Conservation (phyloP, 2,797 vertebrate genomes). For the Coccyzus lansbergi region DNA sequence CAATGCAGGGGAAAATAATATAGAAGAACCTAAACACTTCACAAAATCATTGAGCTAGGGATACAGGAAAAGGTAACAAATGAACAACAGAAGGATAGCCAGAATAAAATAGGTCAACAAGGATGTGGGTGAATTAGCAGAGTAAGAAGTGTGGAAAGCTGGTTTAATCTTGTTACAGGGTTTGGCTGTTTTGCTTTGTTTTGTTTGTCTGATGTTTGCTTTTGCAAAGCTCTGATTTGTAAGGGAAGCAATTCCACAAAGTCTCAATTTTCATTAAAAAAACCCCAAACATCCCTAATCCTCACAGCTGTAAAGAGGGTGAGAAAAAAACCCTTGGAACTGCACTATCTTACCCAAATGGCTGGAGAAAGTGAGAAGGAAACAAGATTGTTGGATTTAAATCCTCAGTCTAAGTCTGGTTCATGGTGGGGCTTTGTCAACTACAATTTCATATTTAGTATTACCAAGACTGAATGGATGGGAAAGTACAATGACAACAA, state of each 20-base stretch:
- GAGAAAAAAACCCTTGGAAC: neutral
- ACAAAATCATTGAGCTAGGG: neutral
- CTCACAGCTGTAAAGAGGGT: neutral
- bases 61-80: neutral
- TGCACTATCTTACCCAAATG: neutral
- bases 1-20: neutral
- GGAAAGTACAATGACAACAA: neutral
- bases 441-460: neutral
- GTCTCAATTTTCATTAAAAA: neutral
- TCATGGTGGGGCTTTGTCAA: neutral
- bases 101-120: neutral
- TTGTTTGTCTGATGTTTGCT: neutral
- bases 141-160: neutral
- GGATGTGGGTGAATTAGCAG: neutral
- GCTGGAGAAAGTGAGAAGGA: neutral
- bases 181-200: neutral
- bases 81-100: neutral
- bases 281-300: neutral
- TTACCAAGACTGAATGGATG: neutral
- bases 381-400: neutral
- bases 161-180: neutral
- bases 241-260: neutral
- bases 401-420: neutral
- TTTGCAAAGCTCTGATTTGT: neutral
- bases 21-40: neutral